Evolutionary conservation across 2,888 invertebrate species (phyloP).

Genomic region (Argynnis bischoffii): DNA sequence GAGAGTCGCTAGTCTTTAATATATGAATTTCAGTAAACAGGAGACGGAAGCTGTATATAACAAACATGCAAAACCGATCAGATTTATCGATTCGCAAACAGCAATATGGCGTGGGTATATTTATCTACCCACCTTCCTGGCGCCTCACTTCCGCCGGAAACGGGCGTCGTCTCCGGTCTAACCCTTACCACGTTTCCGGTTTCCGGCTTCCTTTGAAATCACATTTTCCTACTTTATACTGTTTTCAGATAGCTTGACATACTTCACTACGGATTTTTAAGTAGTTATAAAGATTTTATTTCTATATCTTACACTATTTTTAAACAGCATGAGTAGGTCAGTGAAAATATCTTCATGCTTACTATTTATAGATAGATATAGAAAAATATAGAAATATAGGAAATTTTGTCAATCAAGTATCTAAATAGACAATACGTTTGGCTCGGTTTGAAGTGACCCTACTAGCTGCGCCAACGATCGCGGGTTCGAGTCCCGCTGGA

Average conservation of each 20-base stretch:
- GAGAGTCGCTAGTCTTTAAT: slow-evolving; percentile 6
- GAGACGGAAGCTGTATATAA: slow-evolving; percentile 67
- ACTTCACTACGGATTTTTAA: not conserved
- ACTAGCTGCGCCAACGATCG: no score
- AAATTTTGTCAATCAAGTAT: no score
- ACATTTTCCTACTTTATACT: slow-evolving; percentile 62
- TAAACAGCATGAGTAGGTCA: no score
- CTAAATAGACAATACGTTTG: no score
- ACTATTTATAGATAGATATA: no score
- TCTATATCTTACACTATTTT: no score
- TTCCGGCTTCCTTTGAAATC: slow-evolving; percentile 76
- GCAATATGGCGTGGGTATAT: slow-evolving; percentile 77
- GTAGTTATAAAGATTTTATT: not conserved
- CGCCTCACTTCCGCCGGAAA: slow-evolving; percentile 79
- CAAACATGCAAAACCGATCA: slow-evolving; percentile 75
- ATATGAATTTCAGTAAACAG: slow-evolving; percentile 60
- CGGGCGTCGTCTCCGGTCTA: slow-evolving; percentile 78
- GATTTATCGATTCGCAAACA: slow-evolving; percentile 76
- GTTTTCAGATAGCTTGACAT: slow-evolving; percentile 54
- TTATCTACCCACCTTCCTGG: slow-evolving; percentile 77
- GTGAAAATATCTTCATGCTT: no score
- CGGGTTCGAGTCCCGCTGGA: no score
- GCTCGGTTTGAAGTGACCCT: no score
- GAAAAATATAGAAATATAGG: no score
- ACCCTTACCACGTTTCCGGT: slow-evolving; percentile 81